Percentiles rank a stretch among this genome's conserved stretches.
phyloP scores from a whole-genome alignment of 2,888 invertebrate species.

The Dioctria rufipes region DNA sequence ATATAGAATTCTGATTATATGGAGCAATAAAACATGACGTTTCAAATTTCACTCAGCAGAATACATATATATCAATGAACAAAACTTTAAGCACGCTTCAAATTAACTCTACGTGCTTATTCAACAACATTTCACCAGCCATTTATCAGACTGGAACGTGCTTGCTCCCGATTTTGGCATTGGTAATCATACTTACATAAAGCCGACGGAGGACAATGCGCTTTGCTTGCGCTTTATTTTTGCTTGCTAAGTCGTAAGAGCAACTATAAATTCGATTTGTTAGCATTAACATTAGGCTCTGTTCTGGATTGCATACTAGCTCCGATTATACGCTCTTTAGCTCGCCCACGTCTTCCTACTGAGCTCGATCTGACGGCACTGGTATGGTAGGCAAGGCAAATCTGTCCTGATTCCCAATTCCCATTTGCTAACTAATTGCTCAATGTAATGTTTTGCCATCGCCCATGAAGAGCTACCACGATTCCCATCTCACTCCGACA shows the following conservation, averaged over 20 bases:
- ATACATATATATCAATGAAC: constrained; percentile 36
- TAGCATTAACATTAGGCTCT: constrained; percentile 12
- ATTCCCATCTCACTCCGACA: constrained; percentile 27
- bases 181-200: constrained; percentile 40
- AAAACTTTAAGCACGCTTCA: constrained; percentile 43
- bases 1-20: constrained; percentile 53
- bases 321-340: constrained; percentile 38
- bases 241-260: neutral
- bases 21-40: constrained; percentile 46
- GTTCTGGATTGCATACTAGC: constrained; percentile 1
- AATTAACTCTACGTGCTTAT: constrained; percentile 52
- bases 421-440: constrained; percentile 45
- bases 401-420: constrained; percentile 22
- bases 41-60: constrained; percentile 47
- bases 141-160: constrained; percentile 52
- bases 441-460: constrained; percentile 41
- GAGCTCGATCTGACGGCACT: neutral
- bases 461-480: constrained; percentile 39
- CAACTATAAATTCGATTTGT: constrained; percentile 37
- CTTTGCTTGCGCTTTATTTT: constrained; percentile 42
- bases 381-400: constrained; percentile 9
- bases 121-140: constrained; percentile 50
- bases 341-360: constrained; percentile 33
- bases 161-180: constrained; percentile 40
- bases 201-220: constrained; percentile 43